phyloP scores from a whole-genome alignment of 2,888 invertebrate genomes.

The Macrophya alboannulata region DNA sequence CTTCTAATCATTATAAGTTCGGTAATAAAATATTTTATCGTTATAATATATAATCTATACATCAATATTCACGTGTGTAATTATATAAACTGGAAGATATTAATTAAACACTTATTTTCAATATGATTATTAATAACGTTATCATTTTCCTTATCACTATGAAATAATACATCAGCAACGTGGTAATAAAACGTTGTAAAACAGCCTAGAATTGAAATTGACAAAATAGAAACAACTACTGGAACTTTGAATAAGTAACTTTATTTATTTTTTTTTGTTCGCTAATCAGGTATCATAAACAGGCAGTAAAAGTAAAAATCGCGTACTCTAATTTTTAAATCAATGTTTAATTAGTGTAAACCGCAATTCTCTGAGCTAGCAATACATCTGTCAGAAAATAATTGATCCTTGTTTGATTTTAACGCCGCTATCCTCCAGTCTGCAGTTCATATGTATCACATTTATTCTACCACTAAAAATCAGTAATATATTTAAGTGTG shows the following conservation, averaged over 20 bases:
- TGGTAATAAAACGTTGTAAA: neutral
- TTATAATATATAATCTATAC: neutral
- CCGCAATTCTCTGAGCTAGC: too few relatives aligned
- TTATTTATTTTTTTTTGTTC: neutral
- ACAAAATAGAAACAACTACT: neutral
- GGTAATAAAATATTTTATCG: slow-evolving; percentile 42
- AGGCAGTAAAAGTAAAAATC: too few relatives aligned
- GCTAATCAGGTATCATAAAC: too few relatives aligned
- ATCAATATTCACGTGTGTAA: neutral
- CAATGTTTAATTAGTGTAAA: neutral
- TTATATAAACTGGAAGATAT: slow-evolving; percentile 32
- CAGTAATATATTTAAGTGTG: too few relatives aligned
- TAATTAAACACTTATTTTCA: neutral
- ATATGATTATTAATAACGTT: neutral
- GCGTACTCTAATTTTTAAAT: too few relatives aligned
- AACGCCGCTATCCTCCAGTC: too few relatives aligned
- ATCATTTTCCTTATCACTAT: neutral
- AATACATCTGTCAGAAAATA: too few relatives aligned
- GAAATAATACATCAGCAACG: neutral
- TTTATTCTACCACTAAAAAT: too few relatives aligned
- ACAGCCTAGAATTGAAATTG: neutral
- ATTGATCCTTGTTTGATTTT: too few relatives aligned
- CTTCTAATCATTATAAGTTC: neutral
- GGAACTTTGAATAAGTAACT: neutral
- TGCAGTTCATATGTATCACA: too few relatives aligned